These are phyloP conservation scores for Lepus oiostolus DNA, from an alignment of 2,797 vertebrate genomes.

Conservation along the genomic window DNA sequence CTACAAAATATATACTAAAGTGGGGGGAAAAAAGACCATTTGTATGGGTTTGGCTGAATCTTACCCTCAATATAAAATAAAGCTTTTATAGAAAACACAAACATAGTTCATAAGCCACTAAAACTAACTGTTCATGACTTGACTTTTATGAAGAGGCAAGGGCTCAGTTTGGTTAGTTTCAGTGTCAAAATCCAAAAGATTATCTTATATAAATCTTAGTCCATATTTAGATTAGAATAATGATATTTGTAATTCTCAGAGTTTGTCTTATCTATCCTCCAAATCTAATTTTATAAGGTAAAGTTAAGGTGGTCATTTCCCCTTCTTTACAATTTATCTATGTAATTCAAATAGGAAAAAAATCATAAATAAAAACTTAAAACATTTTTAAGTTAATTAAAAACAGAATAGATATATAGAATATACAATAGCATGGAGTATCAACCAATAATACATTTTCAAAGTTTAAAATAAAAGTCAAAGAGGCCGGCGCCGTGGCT, in stretches of 20 bases:
- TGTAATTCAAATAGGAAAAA: conserved; percentile 33
- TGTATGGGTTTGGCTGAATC: conserved; percentile 3
- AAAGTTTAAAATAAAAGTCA: conserved; percentile 48
- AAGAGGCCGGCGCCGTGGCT: not conserved
- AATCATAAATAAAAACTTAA: not conserved
- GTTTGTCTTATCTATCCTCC: not conserved
- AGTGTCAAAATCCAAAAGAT: conserved; percentile 33
- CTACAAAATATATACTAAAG: not conserved
- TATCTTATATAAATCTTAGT: conserved; percentile 44
- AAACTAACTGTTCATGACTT: conserved; percentile 44
- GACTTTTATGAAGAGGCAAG: conserved; percentile 48
- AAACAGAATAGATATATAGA: not conserved
- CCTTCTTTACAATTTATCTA: conserved; percentile 19
- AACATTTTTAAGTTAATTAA: not conserved
- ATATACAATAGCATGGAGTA: conserved; percentile 44
- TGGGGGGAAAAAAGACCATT: not conserved
- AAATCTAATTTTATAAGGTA: conserved; percentile 40
- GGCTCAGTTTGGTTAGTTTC: conserved; percentile 58
- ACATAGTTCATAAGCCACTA: conserved; percentile 33
- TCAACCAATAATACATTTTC: not conserved
- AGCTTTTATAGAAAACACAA: conserved; percentile 29
- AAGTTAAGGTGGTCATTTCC: not conserved
- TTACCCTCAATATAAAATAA: conserved; percentile 44
- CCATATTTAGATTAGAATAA: conserved; percentile 55
- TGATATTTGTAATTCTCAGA: conserved; percentile 27